Percentiles rank a stretch among this genome's conserved stretches.
These are phyloP conservation scores for Bimastos eiseni DNA, from an alignment of 2,888 invertebrate genomes.

Conservation along the genomic window DNA sequence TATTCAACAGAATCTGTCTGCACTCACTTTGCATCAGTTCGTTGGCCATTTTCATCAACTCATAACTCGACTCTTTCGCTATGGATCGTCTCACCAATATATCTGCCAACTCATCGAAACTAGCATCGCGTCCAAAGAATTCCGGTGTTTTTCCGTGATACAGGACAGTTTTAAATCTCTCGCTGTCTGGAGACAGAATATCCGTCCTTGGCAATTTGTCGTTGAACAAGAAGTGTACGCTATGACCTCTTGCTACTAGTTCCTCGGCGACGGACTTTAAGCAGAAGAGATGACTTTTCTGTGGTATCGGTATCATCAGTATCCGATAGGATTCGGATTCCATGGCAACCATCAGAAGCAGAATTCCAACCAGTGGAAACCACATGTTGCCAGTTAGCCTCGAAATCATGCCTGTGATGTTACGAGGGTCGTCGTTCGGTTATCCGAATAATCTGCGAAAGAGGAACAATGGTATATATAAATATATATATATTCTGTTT, in stretches of 20 bases:
- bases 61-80: neutral
- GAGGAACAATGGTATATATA: no score
- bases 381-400: no score
- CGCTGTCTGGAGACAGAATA: neutral
- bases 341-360: no score
- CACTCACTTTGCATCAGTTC: neutral
- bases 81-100: neutral
- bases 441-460: no score
- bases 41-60: neutral
- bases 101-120: neutral
- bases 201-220: neutral
- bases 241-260: conserved; percentile 17
- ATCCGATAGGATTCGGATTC: neutral
- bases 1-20: neutral
- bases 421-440: no score
- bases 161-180: no score
- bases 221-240: conserved; percentile 24
- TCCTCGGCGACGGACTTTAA: neutral
- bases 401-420: no score
- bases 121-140: no score
- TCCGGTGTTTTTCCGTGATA: no score
- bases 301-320: neutral
- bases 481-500: no score
- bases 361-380: no score
- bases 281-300: conserved; percentile 18